Percentiles rank a stretch among this genome's conserved stretches.
phyloP scores from a whole-genome alignment of 1,140 invertebrate genomes.

The Pectinophora gossypiella region DNA sequence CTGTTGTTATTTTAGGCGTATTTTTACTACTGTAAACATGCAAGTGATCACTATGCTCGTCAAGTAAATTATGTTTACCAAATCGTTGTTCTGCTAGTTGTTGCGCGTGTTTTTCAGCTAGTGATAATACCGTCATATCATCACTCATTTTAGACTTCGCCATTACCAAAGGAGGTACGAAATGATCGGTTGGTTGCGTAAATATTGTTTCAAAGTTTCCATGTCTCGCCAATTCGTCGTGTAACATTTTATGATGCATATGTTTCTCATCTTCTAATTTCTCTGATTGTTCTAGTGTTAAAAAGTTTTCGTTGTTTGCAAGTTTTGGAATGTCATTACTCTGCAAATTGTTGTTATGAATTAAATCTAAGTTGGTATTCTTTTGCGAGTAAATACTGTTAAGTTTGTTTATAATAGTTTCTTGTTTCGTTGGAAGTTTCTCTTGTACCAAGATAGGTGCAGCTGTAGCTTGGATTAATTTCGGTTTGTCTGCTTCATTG shows the following conservation, averaged over 20 bases:
- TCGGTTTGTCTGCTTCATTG: background rate
- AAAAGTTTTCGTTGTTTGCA: slow-evolving; percentile 29
- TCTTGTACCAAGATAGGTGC: slow-evolving; percentile 2
- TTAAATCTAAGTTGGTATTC: slow-evolving; percentile 33
- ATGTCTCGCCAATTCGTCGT: slow-evolving; percentile 53
- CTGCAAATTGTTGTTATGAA: slow-evolving; percentile 43
- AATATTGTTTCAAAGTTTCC: slow-evolving; percentile 67
- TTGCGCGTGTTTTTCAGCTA: slow-evolving; percentile 69
- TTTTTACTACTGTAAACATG: slow-evolving; percentile 9
- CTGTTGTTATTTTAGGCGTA: slow-evolving; percentile 14
- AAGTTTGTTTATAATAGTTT: slow-evolving; percentile 15
- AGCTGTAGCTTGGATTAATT: too few species aligned
- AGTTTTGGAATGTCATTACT: slow-evolving; percentile 51
- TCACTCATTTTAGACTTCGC: slow-evolving; percentile 70
- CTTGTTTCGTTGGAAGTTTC: slow-evolving; percentile 20
- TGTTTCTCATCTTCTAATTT: slow-evolving; percentile 56
- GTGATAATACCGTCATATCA: slow-evolving; percentile 69
- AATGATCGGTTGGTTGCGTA: slow-evolving; percentile 71
- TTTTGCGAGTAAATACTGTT: slow-evolving; percentile 31
- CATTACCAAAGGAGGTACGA: slow-evolving; percentile 72
- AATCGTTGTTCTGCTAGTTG: slow-evolving; percentile 46
- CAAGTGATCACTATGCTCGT: slow-evolving; percentile 20
- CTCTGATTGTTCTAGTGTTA: slow-evolving; percentile 35
- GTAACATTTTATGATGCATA: slow-evolving; percentile 56
- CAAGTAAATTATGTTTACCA: slow-evolving; percentile 22